Evolutionary conservation across 2,797 vertebrate genomes (phyloP).

Genomic region (Cossypha heuglini): DNA sequence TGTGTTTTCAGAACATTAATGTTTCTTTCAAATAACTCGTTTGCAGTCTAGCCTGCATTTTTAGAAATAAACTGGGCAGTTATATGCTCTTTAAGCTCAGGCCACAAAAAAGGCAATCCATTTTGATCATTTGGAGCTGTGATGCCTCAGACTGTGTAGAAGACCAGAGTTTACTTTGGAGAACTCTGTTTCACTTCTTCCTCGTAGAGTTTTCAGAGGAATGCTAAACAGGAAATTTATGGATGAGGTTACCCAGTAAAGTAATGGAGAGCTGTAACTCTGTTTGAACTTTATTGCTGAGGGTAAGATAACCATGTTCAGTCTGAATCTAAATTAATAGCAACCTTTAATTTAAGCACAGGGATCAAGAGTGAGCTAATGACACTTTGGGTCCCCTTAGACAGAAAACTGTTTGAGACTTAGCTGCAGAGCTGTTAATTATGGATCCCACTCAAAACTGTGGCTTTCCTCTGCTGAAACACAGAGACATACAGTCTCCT

Average conservation of each 20-base stretch:
- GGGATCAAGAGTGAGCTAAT: not conserved
- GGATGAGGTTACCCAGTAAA: not conserved
- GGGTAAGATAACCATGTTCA: not conserved
- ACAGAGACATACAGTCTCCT: not conserved
- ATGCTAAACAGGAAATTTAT: not conserved
- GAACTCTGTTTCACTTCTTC: not conserved
- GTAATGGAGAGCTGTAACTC: not conserved
- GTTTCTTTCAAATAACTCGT: not conserved
- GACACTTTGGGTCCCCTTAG: not conserved
- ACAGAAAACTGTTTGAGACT: not conserved
- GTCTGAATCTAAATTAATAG: not conserved
- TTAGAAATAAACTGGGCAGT: not conserved
- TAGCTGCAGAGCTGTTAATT: not conserved
- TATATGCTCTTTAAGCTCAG: not conserved
- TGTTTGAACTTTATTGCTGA: not conserved
- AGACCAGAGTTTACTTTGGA: not conserved
- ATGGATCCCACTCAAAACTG: not conserved
- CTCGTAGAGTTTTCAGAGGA: not conserved
- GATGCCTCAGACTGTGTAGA: not conserved
- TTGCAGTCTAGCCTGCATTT: not conserved
- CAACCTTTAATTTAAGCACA: not conserved
- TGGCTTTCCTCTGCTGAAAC: not conserved
- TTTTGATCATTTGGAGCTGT: not conserved
- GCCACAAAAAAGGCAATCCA: not conserved
- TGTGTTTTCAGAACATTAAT: not conserved